Conservation (phyloP, 1,140 invertebrate species). For the Chlorops oryzae region DNA sequence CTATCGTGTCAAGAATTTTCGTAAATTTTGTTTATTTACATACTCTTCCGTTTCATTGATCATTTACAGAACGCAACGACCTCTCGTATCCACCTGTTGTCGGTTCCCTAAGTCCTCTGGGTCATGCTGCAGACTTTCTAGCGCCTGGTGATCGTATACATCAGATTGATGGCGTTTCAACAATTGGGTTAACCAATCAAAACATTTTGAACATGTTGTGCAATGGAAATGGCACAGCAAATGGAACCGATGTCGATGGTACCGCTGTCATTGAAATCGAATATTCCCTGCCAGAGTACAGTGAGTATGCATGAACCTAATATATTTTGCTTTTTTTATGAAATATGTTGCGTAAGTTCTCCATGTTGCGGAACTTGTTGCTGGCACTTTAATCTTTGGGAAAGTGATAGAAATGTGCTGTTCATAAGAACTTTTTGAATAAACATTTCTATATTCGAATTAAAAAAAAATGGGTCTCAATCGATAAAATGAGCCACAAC, state of each 20-base stretch:
- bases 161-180: slow-evolving; percentile 75
- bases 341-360: no score
- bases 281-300: slow-evolving; percentile 71
- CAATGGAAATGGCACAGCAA: slow-evolving; percentile 29
- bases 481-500: neutral
- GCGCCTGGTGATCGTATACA: slow-evolving; percentile 71
- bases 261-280: slow-evolving; percentile 72
- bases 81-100: slow-evolving; percentile 46
- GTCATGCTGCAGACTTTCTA: slow-evolving; percentile 49
- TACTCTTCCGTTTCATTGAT: slow-evolving; percentile 1
- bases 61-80: slow-evolving; percentile 39
- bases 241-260: slow-evolving; percentile 52
- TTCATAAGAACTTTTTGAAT: no score
- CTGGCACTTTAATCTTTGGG: no score
- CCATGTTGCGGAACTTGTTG: no score
- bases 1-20: neutral
- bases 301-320: slow-evolving; percentile 53
- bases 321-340: no score
- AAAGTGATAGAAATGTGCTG: no score
- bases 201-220: slow-evolving; percentile 71
- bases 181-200: slow-evolving; percentile 67
- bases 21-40: slow-evolving; percentile 10
- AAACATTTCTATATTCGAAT: no score
- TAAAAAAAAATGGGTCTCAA: no score
- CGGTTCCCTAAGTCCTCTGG: slow-evolving; percentile 40